phyloP scores from a whole-genome alignment of 1,140 invertebrate species.

The Bradynema listronoti region DNA sequence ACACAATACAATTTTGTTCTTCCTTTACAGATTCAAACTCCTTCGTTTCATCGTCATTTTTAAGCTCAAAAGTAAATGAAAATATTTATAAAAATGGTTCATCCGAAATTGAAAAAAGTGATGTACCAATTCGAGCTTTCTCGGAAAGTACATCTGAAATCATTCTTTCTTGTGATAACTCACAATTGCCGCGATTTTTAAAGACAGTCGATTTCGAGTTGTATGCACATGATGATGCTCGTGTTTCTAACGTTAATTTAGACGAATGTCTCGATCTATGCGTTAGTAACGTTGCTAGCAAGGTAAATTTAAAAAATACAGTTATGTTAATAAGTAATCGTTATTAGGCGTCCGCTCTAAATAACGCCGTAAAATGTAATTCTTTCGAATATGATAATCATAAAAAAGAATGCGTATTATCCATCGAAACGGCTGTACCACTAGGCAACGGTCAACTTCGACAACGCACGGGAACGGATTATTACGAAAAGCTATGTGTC shows the following conservation, averaged over 20 bases:
- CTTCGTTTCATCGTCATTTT: too few relatives aligned
- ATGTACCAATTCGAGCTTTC: too few relatives aligned
- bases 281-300: constrained; percentile 28
- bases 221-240: constrained; percentile 44
- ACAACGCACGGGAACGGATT: constrained; percentile 43
- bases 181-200: constrained; percentile 38
- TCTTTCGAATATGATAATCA: constrained; percentile 47
- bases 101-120: too few relatives aligned
- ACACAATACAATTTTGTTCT: too few relatives aligned
- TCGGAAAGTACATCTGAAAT: too few relatives aligned
- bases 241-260: constrained; percentile 20
- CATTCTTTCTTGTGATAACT: constrained; percentile 29
- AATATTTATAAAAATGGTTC: too few relatives aligned
- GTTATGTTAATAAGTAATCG: background rate
- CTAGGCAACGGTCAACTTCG: constrained; percentile 54
- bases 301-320: constrained; percentile 22
- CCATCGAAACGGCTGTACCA: constrained; percentile 52
- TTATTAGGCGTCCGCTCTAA: too few relatives aligned
- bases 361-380: constrained; percentile 40
- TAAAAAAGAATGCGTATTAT: constrained; percentile 36
- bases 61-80: too few relatives aligned
- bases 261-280: constrained; percentile 47
- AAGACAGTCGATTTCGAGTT: constrained; percentile 51
- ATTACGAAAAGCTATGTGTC: constrained; percentile 55
- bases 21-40: too few relatives aligned